phyloP scores from a whole-genome alignment of 2,888 invertebrate genomes.

The Leucoma salicis region DNA sequence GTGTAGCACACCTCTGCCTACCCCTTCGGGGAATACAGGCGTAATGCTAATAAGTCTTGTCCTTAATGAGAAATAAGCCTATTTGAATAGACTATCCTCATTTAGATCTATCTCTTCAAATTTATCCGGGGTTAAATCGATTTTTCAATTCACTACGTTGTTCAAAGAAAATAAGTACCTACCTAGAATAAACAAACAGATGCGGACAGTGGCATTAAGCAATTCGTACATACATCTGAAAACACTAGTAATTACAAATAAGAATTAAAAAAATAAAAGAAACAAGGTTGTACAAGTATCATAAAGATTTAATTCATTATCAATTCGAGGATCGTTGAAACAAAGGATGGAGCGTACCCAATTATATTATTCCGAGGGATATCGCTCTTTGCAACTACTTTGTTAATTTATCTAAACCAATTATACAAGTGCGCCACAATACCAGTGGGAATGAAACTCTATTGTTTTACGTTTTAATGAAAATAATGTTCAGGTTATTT shows the following conservation, averaged over 20 bases:
- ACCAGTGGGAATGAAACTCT: conserved; percentile 55
- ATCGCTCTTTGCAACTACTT: conserved; percentile 74
- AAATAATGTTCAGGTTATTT: no score
- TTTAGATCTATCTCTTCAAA: no score
- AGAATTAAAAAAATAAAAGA: conserved; percentile 7
- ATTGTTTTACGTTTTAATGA: conserved; percentile 46
- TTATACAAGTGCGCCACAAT: conserved; percentile 67
- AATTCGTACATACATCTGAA: background rate
- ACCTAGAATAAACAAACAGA: no score
- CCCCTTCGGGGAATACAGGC: no score
- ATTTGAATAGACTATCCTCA: no score
- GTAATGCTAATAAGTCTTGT: no score
- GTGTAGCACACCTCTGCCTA: no score
- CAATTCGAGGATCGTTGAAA: conserved; percentile 57
- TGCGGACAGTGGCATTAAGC: no score
- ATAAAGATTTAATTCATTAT: conserved; percentile 50
- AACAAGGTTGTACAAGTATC: conserved; percentile 23
- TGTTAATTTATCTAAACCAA: conserved; percentile 78
- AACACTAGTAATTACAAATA: background rate
- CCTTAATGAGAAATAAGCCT: no score
- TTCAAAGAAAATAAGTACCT: no score
- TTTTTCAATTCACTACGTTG: no score
- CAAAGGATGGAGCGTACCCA: conserved; percentile 54
- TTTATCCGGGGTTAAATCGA: no score
- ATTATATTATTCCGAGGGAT: conserved; percentile 67